These are phyloP conservation scores for Ariolimax columbianus DNA, from an alignment of 2,888 invertebrate genomes.

Conservation along the genomic window DNA sequence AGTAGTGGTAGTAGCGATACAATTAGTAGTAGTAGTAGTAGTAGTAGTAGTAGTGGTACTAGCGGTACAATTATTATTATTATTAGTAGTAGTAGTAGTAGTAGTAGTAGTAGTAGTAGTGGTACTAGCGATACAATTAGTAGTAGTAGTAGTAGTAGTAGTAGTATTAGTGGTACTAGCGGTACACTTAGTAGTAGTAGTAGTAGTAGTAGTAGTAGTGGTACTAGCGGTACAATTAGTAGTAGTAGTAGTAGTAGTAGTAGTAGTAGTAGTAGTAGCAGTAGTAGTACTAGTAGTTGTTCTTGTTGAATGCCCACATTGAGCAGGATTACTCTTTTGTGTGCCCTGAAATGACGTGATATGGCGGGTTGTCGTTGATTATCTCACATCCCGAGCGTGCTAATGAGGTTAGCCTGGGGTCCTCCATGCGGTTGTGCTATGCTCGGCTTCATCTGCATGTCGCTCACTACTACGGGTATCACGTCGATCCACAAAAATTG, in stretches of 20 bases:
- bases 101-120: not conserved
- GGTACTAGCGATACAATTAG: no score
- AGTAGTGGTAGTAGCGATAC: not conserved
- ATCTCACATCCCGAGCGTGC: no score
- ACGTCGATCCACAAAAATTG: no score
- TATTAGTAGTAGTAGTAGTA: not conserved
- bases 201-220: not conserved
- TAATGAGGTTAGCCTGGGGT: no score
- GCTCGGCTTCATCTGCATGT: no score
- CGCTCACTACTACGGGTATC: no score
- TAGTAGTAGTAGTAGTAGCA: not conserved
- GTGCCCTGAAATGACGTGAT: no score
- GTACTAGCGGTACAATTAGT: not conserved
- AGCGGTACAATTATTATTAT: not conserved
- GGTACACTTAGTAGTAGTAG: not conserved
- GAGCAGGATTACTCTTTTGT: no score
- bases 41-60: not conserved
- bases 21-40: not conserved
- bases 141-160: not conserved
- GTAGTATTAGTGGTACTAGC: not conserved
- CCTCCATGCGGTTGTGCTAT: no score
- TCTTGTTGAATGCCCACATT: no score
- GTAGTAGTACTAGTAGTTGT: slow-evolving; percentile 4
- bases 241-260: not conserved
- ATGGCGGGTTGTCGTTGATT: no score